Percentiles rank a stretch among this genome's conserved stretches.
Evolutionary conservation across 1,140 invertebrate species (phyloP).

Genomic region (Lordiphosa stackelbergi): DNA sequence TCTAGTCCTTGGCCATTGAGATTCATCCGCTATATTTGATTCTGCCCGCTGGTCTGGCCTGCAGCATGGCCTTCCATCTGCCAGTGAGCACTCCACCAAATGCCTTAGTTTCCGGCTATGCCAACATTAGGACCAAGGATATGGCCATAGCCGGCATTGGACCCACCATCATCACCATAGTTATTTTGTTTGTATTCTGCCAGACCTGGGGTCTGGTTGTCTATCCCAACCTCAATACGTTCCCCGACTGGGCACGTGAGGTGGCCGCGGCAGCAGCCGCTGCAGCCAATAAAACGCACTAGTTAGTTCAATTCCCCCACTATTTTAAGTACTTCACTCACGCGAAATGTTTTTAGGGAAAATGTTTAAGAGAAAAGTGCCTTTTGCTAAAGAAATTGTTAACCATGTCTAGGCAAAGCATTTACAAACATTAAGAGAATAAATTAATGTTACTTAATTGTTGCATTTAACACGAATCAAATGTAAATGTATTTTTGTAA

Average conservation of each 20-base stretch:
- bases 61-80: conserved; percentile 85
- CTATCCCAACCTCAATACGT: conserved; percentile 76
- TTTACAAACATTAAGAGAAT: conserved; percentile 5
- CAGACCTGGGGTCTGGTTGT: conserved; percentile 82
- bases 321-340: conserved; percentile 11
- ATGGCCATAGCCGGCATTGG: conserved; percentile 88
- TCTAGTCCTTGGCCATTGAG: conserved; percentile 79
- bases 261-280: conserved; percentile 23
- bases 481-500: conserved; percentile 40
- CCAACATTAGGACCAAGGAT: conserved; percentile 85
- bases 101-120: conserved; percentile 92
- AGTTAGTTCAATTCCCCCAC: conserved; percentile 29
- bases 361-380: conserved; percentile 41
- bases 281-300: conserved; percentile 35
- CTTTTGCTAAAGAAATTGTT: conserved; percentile 34
- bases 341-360: conserved; percentile 26
- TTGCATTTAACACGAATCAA: conserved; percentile 58
- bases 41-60: conserved; percentile 88
- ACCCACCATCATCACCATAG: conserved; percentile 86
- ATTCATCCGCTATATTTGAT: conserved; percentile 92
- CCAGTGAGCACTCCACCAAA: conserved; percentile 93
- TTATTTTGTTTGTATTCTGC: conserved; percentile 83
- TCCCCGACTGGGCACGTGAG: conserved; percentile 73
- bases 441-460: conserved; percentile 60
- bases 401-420: conserved; percentile 8